Conservation (phyloP, 2,888 invertebrate species). For the Liopterus haemorrhoidalis region DNA sequence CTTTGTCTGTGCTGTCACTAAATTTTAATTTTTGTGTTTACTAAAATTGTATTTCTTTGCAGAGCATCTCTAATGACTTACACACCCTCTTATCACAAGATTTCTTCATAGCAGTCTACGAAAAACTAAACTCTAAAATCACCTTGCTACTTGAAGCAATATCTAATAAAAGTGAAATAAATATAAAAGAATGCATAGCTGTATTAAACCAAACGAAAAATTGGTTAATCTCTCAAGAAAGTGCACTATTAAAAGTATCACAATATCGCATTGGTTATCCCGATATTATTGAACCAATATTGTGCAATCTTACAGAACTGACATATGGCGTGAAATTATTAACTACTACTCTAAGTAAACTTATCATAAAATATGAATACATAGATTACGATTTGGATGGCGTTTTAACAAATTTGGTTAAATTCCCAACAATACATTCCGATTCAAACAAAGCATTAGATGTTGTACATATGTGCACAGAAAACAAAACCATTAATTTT, state of each 20-base stretch:
- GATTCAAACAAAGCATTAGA: slow-evolving; percentile 40
- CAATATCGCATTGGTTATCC: slow-evolving; percentile 63
- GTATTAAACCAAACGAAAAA: slow-evolving; percentile 34
- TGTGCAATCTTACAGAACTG: slow-evolving; percentile 62
- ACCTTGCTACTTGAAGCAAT: slow-evolving; percentile 45
- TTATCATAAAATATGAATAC: slow-evolving; percentile 40
- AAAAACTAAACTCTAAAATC: slow-evolving; percentile 36
- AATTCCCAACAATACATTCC: slow-evolving; percentile 48
- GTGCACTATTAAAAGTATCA: slow-evolving; percentile 53
- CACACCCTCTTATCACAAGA: slow-evolving; percentile 17
- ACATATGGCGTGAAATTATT: slow-evolving; percentile 57
- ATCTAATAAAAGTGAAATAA: slow-evolving; percentile 13
- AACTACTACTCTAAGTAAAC: slow-evolving; percentile 50
- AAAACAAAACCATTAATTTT: slow-evolving; percentile 34
- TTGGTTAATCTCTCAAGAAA: slow-evolving; percentile 52
- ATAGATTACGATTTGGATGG: slow-evolving; percentile 33
- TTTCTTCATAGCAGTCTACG: slow-evolving; percentile 18
- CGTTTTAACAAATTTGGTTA: slow-evolving; percentile 48
- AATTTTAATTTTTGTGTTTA: slow-evolving; percentile 9
- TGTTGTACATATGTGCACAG: slow-evolving; percentile 48
- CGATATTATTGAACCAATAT: slow-evolving; percentile 69
- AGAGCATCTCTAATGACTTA: slow-evolving; percentile 14
- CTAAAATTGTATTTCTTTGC: too few species aligned
- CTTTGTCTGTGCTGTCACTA: neutral
- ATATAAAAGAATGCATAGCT: slow-evolving; percentile 19